Conservation (phyloP, 2,797 vertebrate genomes). For the Sciaenops ocellatus region DNA sequence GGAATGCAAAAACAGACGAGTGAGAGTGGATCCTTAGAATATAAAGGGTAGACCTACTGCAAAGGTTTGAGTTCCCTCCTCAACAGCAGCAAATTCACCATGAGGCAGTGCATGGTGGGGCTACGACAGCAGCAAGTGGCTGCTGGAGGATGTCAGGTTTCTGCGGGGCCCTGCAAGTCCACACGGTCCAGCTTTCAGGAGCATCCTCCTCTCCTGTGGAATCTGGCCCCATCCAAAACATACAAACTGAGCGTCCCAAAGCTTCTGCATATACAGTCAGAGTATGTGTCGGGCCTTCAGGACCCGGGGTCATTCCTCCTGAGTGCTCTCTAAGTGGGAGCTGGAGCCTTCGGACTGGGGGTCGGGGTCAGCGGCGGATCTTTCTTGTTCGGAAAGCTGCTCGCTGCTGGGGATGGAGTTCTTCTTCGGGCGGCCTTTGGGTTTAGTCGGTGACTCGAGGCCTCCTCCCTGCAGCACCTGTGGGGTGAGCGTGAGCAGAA, state of each 20-base stretch:
- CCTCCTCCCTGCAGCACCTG: constrained; percentile 97
- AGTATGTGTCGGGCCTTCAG: background rate
- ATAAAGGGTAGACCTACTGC: constrained; percentile 77
- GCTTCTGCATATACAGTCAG: constrained; percentile 20
- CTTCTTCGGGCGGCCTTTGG: constrained; percentile 98
- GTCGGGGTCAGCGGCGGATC: constrained; percentile 85
- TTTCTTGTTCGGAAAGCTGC: constrained; percentile 94
- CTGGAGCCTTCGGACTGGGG: constrained; percentile 84
- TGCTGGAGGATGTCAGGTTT: constrained; percentile 25
- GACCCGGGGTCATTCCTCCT: constrained; percentile 87
- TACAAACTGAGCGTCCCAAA: constrained; percentile 22
- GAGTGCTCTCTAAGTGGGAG: constrained; percentile 85
- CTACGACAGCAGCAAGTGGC: constrained; percentile 38
- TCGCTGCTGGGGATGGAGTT: constrained; percentile 98
- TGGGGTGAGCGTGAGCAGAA: constrained; percentile 10
- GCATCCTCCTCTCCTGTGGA: constrained; percentile 15
- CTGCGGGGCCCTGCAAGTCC: constrained; percentile 16
- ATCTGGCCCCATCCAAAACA: constrained; percentile 35
- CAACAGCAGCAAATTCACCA: constrained; percentile 67
- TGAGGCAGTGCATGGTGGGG: constrained; percentile 36
- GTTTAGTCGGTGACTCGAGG: constrained; percentile 97
- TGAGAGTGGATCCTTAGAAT: constrained; percentile 73
- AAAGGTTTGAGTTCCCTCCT: constrained; percentile 71
- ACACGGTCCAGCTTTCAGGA: constrained; percentile 46
- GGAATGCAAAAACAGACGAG: constrained; percentile 65